phyloP scores from a whole-genome alignment of 2,113 vertebrate species.

The Forbesichthys papilliferus region DNA sequence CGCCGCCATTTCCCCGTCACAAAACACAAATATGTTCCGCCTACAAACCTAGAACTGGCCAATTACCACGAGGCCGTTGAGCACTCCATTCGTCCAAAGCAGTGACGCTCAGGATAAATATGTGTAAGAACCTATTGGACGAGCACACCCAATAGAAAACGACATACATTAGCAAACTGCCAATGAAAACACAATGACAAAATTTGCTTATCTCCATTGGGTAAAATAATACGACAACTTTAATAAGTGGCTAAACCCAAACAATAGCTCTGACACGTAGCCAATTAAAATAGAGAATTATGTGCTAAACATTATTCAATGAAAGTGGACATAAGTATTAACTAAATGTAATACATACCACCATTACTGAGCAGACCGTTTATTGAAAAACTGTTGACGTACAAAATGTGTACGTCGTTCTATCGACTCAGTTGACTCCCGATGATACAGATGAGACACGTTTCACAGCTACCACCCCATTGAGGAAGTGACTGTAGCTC shows the following conservation, averaged over 20 bases:
- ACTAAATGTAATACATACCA: constrained; percentile 43
- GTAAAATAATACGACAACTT: no score
- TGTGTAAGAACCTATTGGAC: constrained; percentile 23
- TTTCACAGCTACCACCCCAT: constrained; percentile 48
- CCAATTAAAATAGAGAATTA: constrained; percentile 32
- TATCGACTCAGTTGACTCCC: not conserved
- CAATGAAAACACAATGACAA: constrained; percentile 1
- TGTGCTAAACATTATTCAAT: constrained; percentile 1
- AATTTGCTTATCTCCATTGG: constrained; percentile 7
- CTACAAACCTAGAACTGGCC: constrained; percentile 35
- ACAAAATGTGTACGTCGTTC: not conserved
- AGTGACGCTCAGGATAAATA: constrained; percentile 28
- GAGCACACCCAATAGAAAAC: constrained; percentile 2
- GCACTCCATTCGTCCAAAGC: constrained; percentile 41
- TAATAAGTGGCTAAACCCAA: constrained; percentile 9
- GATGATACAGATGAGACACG: constrained; percentile 44
- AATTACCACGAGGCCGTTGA: constrained; percentile 29
- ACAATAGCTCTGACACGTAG: constrained; percentile 1
- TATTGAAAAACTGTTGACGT: no score
- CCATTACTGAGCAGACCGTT: constrained; percentile 38
- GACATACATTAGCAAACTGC: not conserved
- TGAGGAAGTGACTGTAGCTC: constrained; percentile 46
- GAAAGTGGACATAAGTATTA: constrained; percentile 35
- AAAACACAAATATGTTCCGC: constrained; percentile 64
- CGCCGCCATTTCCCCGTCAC: constrained; percentile 88